A percentile compares a stretch with the other conserved stretches of the same genome.
Evolutionary conservation across 2,888 invertebrate genomes (phyloP).

Genomic region (Caradrina clavipalpis): DNA sequence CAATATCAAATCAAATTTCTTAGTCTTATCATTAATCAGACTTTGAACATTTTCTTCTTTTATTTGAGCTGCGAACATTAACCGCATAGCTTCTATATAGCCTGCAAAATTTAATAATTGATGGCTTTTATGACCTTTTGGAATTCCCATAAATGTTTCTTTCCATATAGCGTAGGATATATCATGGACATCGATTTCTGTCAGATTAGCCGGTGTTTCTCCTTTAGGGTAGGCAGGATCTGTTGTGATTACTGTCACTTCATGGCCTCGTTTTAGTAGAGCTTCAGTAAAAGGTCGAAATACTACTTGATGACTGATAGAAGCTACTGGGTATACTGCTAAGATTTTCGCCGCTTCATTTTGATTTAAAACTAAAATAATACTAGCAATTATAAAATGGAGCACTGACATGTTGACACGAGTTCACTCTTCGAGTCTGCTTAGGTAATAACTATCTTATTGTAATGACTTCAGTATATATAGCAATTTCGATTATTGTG

Average conservation of each 20-base stretch:
- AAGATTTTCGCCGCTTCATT: conserved; percentile 32
- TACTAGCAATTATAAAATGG: not conserved
- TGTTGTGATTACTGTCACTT: conserved; percentile 44
- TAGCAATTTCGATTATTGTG: not conserved
- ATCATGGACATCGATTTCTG: conserved; percentile 76
- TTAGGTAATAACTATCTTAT: not conserved
- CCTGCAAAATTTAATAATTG: conserved; percentile 10
- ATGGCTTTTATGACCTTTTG: conserved; percentile 29
- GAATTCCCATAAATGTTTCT: conserved; percentile 26
- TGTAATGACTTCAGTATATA: not conserved
- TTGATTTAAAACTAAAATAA: not conserved
- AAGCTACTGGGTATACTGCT: conserved; percentile 35
- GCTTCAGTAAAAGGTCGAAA: conserved; percentile 35
- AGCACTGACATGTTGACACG: conserved; percentile 9
- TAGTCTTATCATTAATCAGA: conserved; percentile 44
- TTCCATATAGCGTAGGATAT: conserved; percentile 70
- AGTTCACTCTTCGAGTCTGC: not conserved
- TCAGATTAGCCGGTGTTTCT: conserved; percentile 70
- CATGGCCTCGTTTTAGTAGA: conserved; percentile 29
- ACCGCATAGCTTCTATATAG: conserved; percentile 33
- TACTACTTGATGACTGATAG: conserved; percentile 39
- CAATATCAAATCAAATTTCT: conserved; percentile 61
- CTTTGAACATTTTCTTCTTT: conserved; percentile 46
- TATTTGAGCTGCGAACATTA: conserved; percentile 56
- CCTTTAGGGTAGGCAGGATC: conserved; percentile 67